Evolutionary conservation across 2,113 vertebrate genomes (phyloP).

Genomic region (Morphnarchus princeps): DNA sequence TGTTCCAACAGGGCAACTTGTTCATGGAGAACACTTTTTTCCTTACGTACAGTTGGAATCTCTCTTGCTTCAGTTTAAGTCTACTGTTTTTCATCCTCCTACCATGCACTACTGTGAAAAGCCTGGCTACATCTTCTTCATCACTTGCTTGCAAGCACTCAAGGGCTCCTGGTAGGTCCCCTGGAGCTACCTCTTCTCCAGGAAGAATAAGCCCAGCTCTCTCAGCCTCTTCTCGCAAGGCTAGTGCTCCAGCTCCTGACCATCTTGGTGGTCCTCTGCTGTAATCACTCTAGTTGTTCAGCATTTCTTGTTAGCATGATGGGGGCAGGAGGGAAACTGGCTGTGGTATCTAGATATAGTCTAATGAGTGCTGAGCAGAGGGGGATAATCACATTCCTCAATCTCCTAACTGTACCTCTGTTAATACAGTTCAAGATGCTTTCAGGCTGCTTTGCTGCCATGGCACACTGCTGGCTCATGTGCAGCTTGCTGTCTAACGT

Average conservation of each 20-base stretch:
- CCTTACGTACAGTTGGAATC: not conserved
- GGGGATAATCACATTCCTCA: not conserved
- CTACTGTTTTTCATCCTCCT: not conserved
- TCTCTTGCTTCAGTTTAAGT: not conserved
- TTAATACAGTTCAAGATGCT: not conserved
- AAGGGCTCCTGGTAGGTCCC: not conserved
- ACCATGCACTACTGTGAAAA: not conserved
- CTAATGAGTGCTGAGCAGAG: not conserved
- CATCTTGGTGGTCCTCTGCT: not conserved
- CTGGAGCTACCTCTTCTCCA: not conserved
- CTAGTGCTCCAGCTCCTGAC: not conserved
- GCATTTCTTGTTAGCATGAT: not conserved
- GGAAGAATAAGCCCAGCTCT: not conserved
- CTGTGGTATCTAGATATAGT: not conserved
- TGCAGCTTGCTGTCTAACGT: not conserved
- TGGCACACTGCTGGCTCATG: not conserved
- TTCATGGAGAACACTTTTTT: not conserved
- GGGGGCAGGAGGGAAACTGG: not conserved
- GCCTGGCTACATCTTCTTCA: not conserved
- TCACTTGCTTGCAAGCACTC: not conserved
- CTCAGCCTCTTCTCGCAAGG: not conserved
- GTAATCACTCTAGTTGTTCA: not conserved
- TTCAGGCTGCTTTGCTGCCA: not conserved
- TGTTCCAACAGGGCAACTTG: not conserved
- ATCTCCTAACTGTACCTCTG: not conserved